phyloP scores from a whole-genome alignment of 2,797 vertebrate species.

The Sebastes taczanowskii region DNA sequence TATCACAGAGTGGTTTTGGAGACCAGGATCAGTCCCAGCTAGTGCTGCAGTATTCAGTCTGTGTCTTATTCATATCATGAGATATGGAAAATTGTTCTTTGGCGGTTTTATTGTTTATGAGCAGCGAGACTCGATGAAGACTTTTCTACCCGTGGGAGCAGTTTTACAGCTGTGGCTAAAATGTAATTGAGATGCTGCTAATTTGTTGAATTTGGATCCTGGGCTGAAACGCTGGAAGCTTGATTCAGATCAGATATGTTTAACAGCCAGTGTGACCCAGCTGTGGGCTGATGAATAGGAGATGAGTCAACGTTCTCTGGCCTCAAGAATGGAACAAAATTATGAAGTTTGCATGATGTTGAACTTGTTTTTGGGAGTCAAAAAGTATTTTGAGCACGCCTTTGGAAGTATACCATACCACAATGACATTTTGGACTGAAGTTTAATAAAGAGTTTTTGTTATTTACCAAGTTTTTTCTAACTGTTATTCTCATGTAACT shows the following conservation, averaged over 20 bases:
- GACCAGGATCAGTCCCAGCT: constrained; percentile 2
- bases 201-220: constrained; percentile 15
- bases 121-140: background rate
- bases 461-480: background rate
- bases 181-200: constrained; percentile 7
- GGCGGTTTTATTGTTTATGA: background rate
- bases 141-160: background rate
- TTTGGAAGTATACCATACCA: background rate
- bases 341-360: background rate
- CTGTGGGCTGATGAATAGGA: background rate
- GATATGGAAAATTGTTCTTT: constrained; percentile 1
- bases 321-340: background rate
- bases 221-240: background rate
- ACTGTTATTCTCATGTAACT: background rate
- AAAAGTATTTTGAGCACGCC: background rate
- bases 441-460: background rate
- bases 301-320: background rate
- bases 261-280: constrained; percentile 4
- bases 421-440: background rate
- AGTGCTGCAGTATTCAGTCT: background rate
- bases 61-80: background rate
- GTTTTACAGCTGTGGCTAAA: constrained; percentile 2
- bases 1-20: background rate
- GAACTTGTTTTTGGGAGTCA: background rate
- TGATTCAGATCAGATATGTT: background rate